Percentiles rank a stretch among this genome's conserved stretches.
Conservation (phyloP, 2,888 invertebrate species). For the Lasioglossum malachurum region DNA sequence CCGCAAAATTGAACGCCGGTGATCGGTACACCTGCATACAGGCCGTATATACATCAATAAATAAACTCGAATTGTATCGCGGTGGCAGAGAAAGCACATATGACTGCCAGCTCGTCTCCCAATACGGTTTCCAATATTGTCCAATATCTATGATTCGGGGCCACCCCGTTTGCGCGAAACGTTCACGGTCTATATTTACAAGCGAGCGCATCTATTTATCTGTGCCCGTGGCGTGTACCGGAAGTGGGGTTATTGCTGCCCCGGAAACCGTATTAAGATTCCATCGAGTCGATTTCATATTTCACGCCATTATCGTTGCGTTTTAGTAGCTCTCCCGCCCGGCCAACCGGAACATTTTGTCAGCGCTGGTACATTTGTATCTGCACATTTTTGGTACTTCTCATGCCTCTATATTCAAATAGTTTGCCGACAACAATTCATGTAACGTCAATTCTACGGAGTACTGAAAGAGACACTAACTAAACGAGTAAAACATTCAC, state of each 20-base stretch:
- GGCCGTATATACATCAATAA: conserved; percentile 38
- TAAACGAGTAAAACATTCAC: no score
- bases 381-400: neutral
- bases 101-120: conserved; percentile 35
- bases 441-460: neutral
- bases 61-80: conserved; percentile 45
- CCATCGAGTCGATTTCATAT: conserved; percentile 24
- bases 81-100: conserved; percentile 17
- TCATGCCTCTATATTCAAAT: neutral
- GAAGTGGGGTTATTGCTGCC: conserved; percentile 36
- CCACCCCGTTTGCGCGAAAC: conserved; percentile 50
- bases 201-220: conserved; percentile 35
- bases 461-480: no score
- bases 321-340: conserved; percentile 28
- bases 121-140: conserved; percentile 63
- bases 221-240: neutral
- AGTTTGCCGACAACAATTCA: neutral
- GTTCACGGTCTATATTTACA: conserved; percentile 36
- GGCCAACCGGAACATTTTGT: conserved; percentile 9
- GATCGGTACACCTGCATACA: conserved; percentile 18
- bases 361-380: neutral
- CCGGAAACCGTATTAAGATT: conserved; percentile 30
- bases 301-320: conserved; percentile 40
- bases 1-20: conserved; percentile 54
- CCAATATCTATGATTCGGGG: conserved; percentile 62